These are phyloP conservation scores for Babyrousa celebensis DNA, from an alignment of 2,797 vertebrate species.

Conservation along the genomic window DNA sequence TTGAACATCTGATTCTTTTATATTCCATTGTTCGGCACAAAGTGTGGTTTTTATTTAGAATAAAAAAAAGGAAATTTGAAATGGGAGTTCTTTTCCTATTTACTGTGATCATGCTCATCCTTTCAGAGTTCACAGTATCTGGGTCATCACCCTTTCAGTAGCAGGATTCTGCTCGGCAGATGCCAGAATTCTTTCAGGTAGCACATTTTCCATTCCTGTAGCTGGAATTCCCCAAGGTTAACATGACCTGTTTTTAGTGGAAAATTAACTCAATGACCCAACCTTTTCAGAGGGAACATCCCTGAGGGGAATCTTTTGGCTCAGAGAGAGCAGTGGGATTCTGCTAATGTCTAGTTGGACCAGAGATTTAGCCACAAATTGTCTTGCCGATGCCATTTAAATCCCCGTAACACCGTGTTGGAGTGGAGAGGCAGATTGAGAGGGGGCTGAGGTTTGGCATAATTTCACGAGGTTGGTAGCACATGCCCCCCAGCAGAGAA, in stretches of 20 bases:
- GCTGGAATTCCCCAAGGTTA: slow-evolving; percentile 62
- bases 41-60: slow-evolving; percentile 95
- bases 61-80: slow-evolving; percentile 86
- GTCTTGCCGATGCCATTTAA: not conserved
- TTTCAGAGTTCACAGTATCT: not conserved
- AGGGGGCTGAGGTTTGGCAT: not conserved
- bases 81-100: slow-evolving; percentile 55
- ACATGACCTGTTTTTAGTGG: slow-evolving; percentile 16
- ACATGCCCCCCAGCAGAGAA: not conserved
- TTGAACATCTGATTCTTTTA: slow-evolving; percentile 93
- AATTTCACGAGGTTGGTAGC: not conserved
- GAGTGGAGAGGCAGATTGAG: not conserved
- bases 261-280: slow-evolving; percentile 36
- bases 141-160: not conserved
- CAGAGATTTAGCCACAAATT: not conserved
- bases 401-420: not conserved
- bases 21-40: slow-evolving; percentile 93
- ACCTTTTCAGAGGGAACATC: not conserved
- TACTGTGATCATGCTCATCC: not conserved
- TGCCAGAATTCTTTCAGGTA: slow-evolving; percentile 47
- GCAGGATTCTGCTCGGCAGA: not conserved
- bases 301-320: not conserved
- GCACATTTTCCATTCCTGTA: slow-evolving; percentile 40
- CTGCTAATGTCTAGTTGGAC: not conserved
- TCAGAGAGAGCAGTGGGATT: not conserved